Evolutionary conservation across 2,797 vertebrate species (phyloP), one percentile per base, ranked within the genome.

Genomic region (Peromyscus attwateri): DNA sequence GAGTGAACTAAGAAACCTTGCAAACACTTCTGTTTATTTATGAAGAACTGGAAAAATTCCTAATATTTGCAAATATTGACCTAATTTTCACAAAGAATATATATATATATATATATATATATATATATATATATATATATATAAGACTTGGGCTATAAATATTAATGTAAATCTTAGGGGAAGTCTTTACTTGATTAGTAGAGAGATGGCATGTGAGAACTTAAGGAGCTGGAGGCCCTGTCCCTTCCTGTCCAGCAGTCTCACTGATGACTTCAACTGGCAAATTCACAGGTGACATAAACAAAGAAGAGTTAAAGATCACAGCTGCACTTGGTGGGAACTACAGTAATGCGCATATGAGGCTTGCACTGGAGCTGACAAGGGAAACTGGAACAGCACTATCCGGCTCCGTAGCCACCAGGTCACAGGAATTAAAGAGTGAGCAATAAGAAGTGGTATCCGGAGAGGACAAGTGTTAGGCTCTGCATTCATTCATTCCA

Each of bases 11-110:
- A 83, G 89, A 75, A 68, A 70, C 31, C 31, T 70, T 93, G 76
- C 81, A 70, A 96, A 81, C 46, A 85, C 40, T 43, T 77, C 14
- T 46, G n/a, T 55, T 68, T 64, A 75, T 84, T 80, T 77, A 55
- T 3, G 4, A 89, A 95, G 90, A 87, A 94, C 3, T 85, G n/a
- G 34, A 89, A 88, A 88, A 7, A n/a, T 66, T 91, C n/a, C 71
- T 85, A 21, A 95, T 68, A 95, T 46, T 55, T 85, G 83, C 77
- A 96, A 94, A 91, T 85, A 91, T 16, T 75, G 71, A 84, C 49
- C 71, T 57, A 89, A 89, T 95, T 94, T 87, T 91, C 77, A 88
- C 71, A 81, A 91, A 95, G 84, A 66, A 82, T 77, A 93, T 68
- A 17, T 27, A 91, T 73, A 89, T 95, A 73, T 88, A 49, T 80